Percentiles rank a stretch among this genome's conserved stretches.
These are phyloP conservation scores for Campylomormyrus tamandua DNA, from an alignment of 2,113 vertebrate species.

Conservation along the genomic window DNA sequence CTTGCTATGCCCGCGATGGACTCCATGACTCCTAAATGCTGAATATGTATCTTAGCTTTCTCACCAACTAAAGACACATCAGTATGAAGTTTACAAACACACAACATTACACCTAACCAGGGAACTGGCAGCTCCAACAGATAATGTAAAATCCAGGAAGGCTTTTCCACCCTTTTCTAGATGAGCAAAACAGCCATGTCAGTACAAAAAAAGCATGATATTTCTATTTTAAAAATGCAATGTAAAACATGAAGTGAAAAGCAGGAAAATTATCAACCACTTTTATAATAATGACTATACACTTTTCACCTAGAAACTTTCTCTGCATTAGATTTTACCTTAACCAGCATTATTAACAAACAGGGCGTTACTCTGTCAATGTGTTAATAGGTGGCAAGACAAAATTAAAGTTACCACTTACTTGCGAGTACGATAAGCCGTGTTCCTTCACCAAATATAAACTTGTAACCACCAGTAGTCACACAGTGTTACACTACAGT, in stretches of 20 bases:
- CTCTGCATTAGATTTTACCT: not conserved
- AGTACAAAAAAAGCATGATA: not conserved
- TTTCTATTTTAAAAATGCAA: not conserved
- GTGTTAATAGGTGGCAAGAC: not conserved
- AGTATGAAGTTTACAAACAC: not conserved
- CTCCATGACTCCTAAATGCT: not conserved
- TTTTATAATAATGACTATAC: not conserved
- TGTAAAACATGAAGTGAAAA: not conserved
- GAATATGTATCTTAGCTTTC: not conserved
- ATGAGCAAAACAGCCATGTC: not conserved
- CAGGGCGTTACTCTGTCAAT: not conserved
- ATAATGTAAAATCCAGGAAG: not conserved
- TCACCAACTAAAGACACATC: not conserved
- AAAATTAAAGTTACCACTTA: not conserved
- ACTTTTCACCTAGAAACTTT: not conserved
- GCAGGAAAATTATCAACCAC: not conserved
- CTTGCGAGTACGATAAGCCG: not conserved
- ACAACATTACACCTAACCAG: not conserved
- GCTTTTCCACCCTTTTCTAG: not conserved
- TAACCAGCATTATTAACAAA: not conserved
- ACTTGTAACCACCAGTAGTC: not conserved
- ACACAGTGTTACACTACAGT: conserved; percentile 11
- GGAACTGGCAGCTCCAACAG: not conserved
- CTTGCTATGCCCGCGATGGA: not conserved
- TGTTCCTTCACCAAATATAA: conserved; percentile 15